phyloP scores from a whole-genome alignment of 1,140 invertebrate genomes.

The Steinernema feltiae region DNA sequence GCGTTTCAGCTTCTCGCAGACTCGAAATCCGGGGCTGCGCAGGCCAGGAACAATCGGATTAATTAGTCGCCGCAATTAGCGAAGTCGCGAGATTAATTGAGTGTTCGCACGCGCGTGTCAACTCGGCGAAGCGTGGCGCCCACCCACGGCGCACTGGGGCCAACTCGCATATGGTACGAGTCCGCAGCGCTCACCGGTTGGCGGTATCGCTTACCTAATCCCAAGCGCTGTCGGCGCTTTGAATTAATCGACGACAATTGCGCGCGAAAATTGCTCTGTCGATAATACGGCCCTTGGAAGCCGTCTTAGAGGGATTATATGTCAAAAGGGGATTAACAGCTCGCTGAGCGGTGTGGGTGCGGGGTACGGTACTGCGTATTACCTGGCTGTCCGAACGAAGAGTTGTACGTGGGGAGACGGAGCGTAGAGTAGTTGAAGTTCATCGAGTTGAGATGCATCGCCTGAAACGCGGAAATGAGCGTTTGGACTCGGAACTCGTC shows the following conservation, averaged over 20 bases:
- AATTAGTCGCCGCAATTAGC: constrained; percentile 6
- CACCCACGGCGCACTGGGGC: neutral
- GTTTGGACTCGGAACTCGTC: neutral
- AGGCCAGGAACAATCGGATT: neutral
- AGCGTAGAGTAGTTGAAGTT: constrained; percentile 11
- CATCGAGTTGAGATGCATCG: constrained; percentile 4
- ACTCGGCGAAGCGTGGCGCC: neutral
- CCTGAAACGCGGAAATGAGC: neutral
- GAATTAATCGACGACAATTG: neutral
- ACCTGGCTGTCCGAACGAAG: constrained; percentile 5
- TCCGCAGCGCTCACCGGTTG: neutral
- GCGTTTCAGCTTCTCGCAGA: too few relatives aligned
- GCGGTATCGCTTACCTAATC: neutral
- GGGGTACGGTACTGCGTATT: neutral
- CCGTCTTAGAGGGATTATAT: constrained; percentile 7
- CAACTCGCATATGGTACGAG: neutral
- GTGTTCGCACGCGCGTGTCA: too few relatives aligned
- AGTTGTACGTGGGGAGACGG: constrained; percentile 1
- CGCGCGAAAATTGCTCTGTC: constrained; percentile 11
- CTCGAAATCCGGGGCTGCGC: too few relatives aligned
- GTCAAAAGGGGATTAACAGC: neutral
- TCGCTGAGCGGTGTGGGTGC: neutral
- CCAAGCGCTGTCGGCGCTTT: neutral
- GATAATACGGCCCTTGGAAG: too few relatives aligned
- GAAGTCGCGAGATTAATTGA: too few relatives aligned